A percentile compares a stretch with the other conserved stretches of the same genome.
Evolutionary conservation across 53 echinoderm and acorn worm species (phyloP).

Genomic region (Crossaster papposus): DNA sequence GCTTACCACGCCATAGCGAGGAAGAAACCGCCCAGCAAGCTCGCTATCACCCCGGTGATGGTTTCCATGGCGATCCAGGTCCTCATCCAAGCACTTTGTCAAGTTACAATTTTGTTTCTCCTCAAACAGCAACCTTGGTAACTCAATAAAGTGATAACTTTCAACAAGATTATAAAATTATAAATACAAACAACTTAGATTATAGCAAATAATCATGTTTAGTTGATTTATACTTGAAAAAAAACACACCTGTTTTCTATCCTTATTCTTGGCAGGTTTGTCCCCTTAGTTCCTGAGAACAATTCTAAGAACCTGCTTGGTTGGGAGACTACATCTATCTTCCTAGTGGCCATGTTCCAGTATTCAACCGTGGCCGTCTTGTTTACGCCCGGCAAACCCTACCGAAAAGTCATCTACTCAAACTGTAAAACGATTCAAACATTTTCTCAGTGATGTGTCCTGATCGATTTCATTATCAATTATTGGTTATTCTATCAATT

Average conservation of each 20-base stretch:
- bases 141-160: neutral
- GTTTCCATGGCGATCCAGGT: conserved; percentile 61
- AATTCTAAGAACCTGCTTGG: conserved; percentile 26
- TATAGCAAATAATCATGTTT: too few species aligned
- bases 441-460: neutral
- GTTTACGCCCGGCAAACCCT: conserved; percentile 74
- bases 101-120: conserved; percentile 42
- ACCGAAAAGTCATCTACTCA: conserved; percentile 69
- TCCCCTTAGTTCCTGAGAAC: conserved; percentile 28
- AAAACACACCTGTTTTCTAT: neutral
- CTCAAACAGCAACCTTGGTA: conserved; percentile 62
- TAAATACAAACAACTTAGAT: neutral
- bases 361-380: conserved; percentile 63
- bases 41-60: conserved; percentile 34
- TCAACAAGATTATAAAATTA: neutral
- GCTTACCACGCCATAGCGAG: conserved; percentile 51
- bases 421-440: conserved; percentile 60
- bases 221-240: too few species aligned
- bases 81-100: conserved; percentile 54
- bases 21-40: conserved; percentile 46
- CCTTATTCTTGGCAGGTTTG: neutral
- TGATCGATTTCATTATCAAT: neutral
- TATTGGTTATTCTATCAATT: neutral
- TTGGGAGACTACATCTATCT: conserved; percentile 73
- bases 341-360: conserved; percentile 72